These are phyloP conservation scores for Stictocephala bisonia DNA, from an alignment of 2,888 invertebrate species.

Conservation along the genomic window DNA sequence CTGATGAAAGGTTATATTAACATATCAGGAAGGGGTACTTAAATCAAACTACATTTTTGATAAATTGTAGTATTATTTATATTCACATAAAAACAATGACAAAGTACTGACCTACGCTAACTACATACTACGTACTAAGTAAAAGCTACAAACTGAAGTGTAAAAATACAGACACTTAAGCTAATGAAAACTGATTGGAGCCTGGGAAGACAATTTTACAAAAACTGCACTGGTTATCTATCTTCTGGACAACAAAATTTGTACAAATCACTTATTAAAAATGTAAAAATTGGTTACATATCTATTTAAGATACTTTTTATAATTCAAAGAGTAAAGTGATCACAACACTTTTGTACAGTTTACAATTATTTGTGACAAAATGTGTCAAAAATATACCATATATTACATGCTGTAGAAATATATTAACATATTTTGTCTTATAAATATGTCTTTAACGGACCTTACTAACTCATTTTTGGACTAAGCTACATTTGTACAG, in stretches of 20 bases:
- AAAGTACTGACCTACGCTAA: constrained; percentile 53
- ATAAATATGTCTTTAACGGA: constrained; percentile 37
- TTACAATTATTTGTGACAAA: constrained; percentile 39
- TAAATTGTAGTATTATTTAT: constrained; percentile 57
- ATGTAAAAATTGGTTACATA: constrained; percentile 32
- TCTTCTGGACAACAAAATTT: constrained; percentile 36
- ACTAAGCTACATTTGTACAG: constrained; percentile 26
- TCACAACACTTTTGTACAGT: constrained; percentile 38
- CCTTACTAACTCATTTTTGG: constrained; percentile 3
- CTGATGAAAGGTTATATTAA: too few relatives aligned
- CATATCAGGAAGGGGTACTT: too few relatives aligned
- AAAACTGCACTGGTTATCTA: constrained; percentile 7
- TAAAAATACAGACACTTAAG: constrained; percentile 44
- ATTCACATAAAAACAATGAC: constrained; percentile 59
- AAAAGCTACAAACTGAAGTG: constrained; percentile 45
- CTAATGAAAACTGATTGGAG: constrained; percentile 42
- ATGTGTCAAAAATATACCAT: constrained; percentile 46
- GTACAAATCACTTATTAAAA: constrained; percentile 27
- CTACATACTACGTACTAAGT: constrained; percentile 52
- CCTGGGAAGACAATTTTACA: constrained; percentile 37
- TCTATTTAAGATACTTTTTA: constrained; percentile 22
- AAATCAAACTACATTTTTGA: constrained; percentile 49
- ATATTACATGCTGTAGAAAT: constrained; percentile 44
- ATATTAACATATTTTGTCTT: constrained; percentile 44
- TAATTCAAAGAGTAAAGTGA: constrained; percentile 25